Evolutionary conservation across 2,888 invertebrate genomes (phyloP).

Genomic region (Amphimallon solstitiale): DNA sequence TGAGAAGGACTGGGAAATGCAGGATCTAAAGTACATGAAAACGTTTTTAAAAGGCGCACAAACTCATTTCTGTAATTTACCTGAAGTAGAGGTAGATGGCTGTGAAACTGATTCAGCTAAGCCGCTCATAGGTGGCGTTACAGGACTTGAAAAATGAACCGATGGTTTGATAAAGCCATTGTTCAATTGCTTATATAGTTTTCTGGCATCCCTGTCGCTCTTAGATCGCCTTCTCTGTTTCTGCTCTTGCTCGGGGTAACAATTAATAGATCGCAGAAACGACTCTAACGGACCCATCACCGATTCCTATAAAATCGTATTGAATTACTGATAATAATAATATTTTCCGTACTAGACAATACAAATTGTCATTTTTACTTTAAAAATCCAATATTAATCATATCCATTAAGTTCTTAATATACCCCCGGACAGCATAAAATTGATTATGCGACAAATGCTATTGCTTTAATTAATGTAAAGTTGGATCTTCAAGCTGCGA

Average conservation of each 20-base stretch:
- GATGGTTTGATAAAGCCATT: slow-evolving; percentile 32
- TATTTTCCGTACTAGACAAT: neutral
- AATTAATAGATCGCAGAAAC: slow-evolving; percentile 59
- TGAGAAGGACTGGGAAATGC: slow-evolving; percentile 47
- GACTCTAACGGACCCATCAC: slow-evolving; percentile 60
- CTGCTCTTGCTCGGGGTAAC: slow-evolving; percentile 59
- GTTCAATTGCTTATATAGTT: neutral
- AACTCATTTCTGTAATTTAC: slow-evolving; percentile 21
- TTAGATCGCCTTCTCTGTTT: slow-evolving; percentile 42
- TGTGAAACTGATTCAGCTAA: slow-evolving; percentile 30
- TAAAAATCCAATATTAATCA: no score
- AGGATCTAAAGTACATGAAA: slow-evolving; percentile 29
- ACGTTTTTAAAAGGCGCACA: neutral
- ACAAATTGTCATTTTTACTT: slow-evolving; percentile 9
- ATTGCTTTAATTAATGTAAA: no score
- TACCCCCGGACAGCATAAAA: no score
- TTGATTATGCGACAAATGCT: no score
- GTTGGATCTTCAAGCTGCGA: no score
- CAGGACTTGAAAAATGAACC: slow-evolving; percentile 39
- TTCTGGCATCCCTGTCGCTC: neutral
- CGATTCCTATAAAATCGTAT: slow-evolving; percentile 40
- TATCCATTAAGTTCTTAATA: no score
- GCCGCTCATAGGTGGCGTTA: slow-evolving; percentile 54
- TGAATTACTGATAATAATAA: neutral
- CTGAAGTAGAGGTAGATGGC: slow-evolving; percentile 49